These are phyloP conservation scores for Lepilemur septentrionalis DNA, from an alignment of 2,797 vertebrate species.

Conservation along the genomic window DNA sequence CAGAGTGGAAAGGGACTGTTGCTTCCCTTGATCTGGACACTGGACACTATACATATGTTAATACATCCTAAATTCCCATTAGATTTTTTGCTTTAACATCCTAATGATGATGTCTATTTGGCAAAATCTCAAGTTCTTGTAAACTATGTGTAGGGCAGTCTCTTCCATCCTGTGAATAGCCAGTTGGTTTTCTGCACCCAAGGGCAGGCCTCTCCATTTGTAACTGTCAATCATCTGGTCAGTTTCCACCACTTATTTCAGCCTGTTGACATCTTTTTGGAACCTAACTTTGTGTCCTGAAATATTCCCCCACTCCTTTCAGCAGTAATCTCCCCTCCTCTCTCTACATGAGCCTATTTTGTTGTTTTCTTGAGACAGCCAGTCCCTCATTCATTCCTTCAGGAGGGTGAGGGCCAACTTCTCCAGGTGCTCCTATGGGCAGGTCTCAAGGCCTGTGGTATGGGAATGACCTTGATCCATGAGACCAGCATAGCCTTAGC, in stretches of 20 bases:
- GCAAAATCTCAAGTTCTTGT: not conserved
- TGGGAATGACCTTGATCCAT: slow-evolving; percentile 23
- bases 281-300: not conserved
- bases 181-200: not conserved
- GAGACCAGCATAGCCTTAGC: not conserved
- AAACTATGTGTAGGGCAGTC: not conserved
- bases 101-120: not conserved
- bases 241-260: slow-evolving; percentile 39
- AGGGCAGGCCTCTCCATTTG: slow-evolving; percentile 1
- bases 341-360: not conserved
- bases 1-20: not conserved
- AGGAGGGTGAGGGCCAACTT: not conserved
- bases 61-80: not conserved
- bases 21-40: not conserved
- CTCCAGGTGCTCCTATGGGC: not conserved
- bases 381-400: not conserved
- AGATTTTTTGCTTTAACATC: not conserved
- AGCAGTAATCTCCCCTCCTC: not conserved
- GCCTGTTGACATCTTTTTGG: not conserved
- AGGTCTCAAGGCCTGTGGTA: not conserved
- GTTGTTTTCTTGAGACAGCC: not conserved
- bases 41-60: not conserved
- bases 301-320: not conserved
- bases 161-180: not conserved
- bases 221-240: slow-evolving; percentile 32